These are phyloP conservation scores for Diloba caeruleocephala DNA, from an alignment of 2,888 invertebrate species.

Conservation along the genomic window DNA sequence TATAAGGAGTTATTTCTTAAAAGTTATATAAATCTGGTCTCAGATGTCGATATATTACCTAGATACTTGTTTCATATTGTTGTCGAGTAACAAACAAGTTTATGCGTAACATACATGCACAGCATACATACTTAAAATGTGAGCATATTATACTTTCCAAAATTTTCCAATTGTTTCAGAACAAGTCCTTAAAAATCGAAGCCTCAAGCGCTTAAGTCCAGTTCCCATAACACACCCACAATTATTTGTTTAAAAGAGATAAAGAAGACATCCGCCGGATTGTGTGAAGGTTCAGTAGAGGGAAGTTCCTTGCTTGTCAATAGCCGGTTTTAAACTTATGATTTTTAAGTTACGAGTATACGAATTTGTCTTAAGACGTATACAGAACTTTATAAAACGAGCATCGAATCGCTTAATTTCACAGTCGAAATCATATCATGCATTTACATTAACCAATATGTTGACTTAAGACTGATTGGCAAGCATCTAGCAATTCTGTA, in stretches of 20 bases:
- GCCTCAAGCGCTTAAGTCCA: slow-evolving; percentile 58
- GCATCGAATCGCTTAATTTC: no score
- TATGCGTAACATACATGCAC: background rate
- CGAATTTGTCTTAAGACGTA: no score
- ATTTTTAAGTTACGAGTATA: slow-evolving; percentile 28
- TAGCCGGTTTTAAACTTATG: slow-evolving; percentile 34
- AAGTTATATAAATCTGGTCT: background rate
- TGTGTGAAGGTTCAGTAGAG: slow-evolving; percentile 65
- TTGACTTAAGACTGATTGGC: slow-evolving; percentile 57
- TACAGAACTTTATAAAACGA: no score
- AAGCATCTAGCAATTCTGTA: slow-evolving; percentile 61
- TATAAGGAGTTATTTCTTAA: background rate
- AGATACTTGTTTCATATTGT: background rate
- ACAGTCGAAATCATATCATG: slow-evolving; percentile 2
- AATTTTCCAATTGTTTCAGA: slow-evolving; percentile 35
- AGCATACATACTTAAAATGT: no score
- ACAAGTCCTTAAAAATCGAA: slow-evolving; percentile 57
- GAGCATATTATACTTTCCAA: background rate
- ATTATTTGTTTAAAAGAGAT: slow-evolving; percentile 78
- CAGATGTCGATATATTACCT: no score
- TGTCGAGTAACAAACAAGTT: background rate
- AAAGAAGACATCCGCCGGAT: slow-evolving; percentile 83
- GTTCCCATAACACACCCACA: slow-evolving; percentile 78
- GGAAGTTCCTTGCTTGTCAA: slow-evolving; percentile 54
- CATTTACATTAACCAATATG: slow-evolving; percentile 23